phyloP scores from a whole-genome alignment of 1,140 invertebrate genomes.

The Lanistes nyassanus region DNA sequence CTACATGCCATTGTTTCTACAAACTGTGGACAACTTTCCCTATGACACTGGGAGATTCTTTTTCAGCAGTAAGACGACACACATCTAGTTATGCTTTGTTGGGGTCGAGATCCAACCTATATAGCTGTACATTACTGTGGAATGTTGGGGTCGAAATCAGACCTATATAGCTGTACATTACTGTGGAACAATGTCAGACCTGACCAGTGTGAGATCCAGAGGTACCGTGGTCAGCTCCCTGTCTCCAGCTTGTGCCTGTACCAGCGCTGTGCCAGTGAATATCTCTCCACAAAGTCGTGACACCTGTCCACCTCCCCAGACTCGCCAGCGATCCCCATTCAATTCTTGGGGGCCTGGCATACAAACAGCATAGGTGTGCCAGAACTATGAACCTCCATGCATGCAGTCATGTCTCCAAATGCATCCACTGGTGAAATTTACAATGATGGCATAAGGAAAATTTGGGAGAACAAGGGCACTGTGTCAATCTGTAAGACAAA shows the following conservation, averaged over 20 bases:
- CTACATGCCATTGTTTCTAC: too few species aligned
- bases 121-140: neutral
- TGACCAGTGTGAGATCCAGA: slow-evolving; percentile 64
- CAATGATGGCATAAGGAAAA: too few species aligned
- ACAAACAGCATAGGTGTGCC: too few species aligned
- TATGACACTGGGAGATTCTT: too few species aligned
- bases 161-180: neutral
- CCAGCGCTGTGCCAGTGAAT: slow-evolving; percentile 58
- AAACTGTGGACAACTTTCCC: too few species aligned
- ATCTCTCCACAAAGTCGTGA: slow-evolving; percentile 58
- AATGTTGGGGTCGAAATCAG: neutral
- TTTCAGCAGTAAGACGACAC: too few species aligned
- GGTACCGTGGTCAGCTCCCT: slow-evolving; percentile 63
- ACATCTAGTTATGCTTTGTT: too few species aligned
- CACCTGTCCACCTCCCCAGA: slow-evolving; percentile 55
- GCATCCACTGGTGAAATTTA: too few species aligned
- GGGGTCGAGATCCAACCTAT: neutral
- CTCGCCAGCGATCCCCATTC: slow-evolving; percentile 51
- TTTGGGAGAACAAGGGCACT: too few species aligned
- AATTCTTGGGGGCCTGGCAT: slow-evolving; percentile 37
- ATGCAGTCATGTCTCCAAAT: too few species aligned
- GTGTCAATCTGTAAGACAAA: too few species aligned
- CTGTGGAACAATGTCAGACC: slow-evolving; percentile 44
- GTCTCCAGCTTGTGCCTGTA: slow-evolving; percentile 62
- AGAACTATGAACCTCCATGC: too few species aligned